Conservation (phyloP, 2,888 invertebrate genomes). For the Habroteleia sp. region DNA sequence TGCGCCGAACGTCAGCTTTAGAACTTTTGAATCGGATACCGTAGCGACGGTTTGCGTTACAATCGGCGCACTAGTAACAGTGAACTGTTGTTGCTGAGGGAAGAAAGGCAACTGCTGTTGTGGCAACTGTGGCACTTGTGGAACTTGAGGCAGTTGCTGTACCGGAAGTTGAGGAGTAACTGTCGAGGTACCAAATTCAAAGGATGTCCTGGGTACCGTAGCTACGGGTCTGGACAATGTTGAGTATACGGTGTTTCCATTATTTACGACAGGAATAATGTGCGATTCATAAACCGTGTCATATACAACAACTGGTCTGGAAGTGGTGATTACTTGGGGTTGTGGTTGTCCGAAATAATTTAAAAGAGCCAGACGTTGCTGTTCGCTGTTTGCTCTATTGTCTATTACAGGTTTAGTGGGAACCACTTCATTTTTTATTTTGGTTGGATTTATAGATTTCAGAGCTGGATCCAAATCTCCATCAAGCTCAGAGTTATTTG, state of each 20-base stretch:
- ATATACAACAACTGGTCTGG: slow-evolving; percentile 88
- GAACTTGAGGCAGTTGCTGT: slow-evolving; percentile 70
- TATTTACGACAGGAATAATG: slow-evolving; percentile 89
- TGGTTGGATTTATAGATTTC: slow-evolving; percentile 83
- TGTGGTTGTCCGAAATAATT: slow-evolving; percentile 85
- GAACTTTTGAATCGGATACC: slow-evolving; percentile 89
- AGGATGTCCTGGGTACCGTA: slow-evolving; percentile 90
- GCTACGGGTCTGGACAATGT: slow-evolving; percentile 90
- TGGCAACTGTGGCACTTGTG: slow-evolving; percentile 72
- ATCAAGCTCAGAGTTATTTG: slow-evolving; percentile 81
- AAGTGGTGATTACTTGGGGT: slow-evolving; percentile 88
- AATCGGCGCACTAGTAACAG: slow-evolving; percentile 90
- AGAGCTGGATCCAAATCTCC: slow-evolving; percentile 86
- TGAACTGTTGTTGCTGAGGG: slow-evolving; percentile 85
- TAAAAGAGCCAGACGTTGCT: slow-evolving; percentile 88
- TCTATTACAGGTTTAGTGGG: slow-evolving; percentile 60
- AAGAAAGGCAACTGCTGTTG: slow-evolving; percentile 81
- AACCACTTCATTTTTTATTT: slow-evolving; percentile 78
- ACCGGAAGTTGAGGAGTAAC: slow-evolving; percentile 80
- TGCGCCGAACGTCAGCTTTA: slow-evolving; percentile 94
- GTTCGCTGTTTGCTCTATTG: slow-evolving; percentile 84
- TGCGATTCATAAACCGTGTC: slow-evolving; percentile 92
- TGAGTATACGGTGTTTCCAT: slow-evolving; percentile 88
- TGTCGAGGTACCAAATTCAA: slow-evolving; percentile 88
- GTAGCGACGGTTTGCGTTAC: slow-evolving; percentile 90